Conservation (phyloP, 2,888 invertebrate species). For the Automeris io region DNA sequence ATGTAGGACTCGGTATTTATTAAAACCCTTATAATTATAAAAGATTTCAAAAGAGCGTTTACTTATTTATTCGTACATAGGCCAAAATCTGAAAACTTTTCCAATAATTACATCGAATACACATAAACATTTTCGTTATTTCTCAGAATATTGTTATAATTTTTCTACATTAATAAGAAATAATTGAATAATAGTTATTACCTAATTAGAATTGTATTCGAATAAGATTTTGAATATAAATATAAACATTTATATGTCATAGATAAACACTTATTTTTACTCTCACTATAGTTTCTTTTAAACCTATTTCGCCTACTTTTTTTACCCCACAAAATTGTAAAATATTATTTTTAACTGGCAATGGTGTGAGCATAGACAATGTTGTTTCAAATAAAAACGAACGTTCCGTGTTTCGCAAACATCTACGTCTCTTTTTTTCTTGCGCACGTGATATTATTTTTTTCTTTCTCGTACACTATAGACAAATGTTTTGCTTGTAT, state of each 20-base stretch:
- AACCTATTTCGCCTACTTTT: constrained; percentile 2
- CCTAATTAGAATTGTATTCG: constrained; percentile 17
- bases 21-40: constrained; percentile 14
- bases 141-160: constrained; percentile 16
- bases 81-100: constrained; percentile 40
- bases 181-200: constrained; percentile 43
- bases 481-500: too few species aligned
- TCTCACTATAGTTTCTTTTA: constrained; percentile 37
- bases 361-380: not conserved
- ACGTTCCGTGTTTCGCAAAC: too few species aligned
- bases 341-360: constrained; percentile 3
- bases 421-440: too few species aligned
- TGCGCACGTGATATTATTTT: too few species aligned
- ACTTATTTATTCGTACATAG: constrained; percentile 25
- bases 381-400: too few species aligned
- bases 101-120: constrained; percentile 37
- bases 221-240: constrained; percentile 10
- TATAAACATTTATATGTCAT: constrained; percentile 12
- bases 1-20: not conserved
- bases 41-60: constrained; percentile 26
- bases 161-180: constrained; percentile 22
- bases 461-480: too few species aligned
- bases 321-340: constrained; percentile 7
- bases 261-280: constrained; percentile 26
- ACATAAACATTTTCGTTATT: constrained; percentile 32